A percentile compares a stretch with the other conserved stretches of the same genome.
Conservation (phyloP, 2,113 vertebrate genomes). For the Diglossa brunneiventris region DNA sequence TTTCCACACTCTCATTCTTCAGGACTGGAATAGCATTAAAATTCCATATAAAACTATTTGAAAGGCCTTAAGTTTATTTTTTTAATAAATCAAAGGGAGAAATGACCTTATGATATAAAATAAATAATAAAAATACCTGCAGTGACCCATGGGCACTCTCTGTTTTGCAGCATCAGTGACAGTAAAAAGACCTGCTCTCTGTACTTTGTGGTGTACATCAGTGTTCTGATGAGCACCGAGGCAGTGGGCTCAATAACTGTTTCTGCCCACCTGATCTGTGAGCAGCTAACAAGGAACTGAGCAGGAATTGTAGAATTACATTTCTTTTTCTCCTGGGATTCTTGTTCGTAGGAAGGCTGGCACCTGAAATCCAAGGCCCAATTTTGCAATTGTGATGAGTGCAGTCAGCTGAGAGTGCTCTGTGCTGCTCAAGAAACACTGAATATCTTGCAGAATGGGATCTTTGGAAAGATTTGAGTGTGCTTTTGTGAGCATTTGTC, state of each 20-base stretch:
- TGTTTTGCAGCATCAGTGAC: background rate
- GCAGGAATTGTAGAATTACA: background rate
- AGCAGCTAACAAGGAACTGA: background rate
- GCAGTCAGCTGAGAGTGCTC: constrained; percentile 7
- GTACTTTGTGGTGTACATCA: background rate
- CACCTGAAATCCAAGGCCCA: background rate
- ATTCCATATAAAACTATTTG: background rate
- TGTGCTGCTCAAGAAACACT: background rate
- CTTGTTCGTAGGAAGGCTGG: background rate
- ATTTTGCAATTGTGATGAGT: background rate
- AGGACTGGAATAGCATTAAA: background rate
- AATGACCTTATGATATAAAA: background rate
- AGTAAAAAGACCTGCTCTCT: background rate
- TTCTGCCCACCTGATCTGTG: background rate
- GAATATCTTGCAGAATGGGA: background rate
- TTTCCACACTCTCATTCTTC: background rate
- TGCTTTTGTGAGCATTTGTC: constrained; percentile 24
- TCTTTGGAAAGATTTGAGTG: constrained; percentile 28
- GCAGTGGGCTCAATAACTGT: background rate
- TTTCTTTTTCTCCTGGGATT: background rate
- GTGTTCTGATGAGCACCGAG: background rate
- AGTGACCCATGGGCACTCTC: background rate
- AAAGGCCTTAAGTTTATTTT: background rate
- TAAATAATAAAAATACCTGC: background rate
- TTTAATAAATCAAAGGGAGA: background rate